Conservation (phyloP, 1,140 invertebrate species). For the Trichonephila clavipes region DNA sequence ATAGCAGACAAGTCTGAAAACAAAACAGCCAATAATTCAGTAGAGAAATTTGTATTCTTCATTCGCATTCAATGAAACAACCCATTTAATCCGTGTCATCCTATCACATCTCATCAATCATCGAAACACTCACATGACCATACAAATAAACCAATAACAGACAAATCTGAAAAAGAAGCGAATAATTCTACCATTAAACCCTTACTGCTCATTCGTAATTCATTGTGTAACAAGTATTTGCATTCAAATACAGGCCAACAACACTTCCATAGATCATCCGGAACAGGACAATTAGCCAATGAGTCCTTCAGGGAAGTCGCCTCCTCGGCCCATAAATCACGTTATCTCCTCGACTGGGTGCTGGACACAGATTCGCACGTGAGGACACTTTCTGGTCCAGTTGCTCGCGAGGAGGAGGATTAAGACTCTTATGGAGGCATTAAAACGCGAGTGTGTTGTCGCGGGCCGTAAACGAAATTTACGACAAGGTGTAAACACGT, state of each 20-base stretch:
- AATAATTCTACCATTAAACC: no score
- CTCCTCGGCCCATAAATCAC: not conserved
- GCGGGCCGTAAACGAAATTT: slow-evolving; percentile 65
- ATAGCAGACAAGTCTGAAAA: no score
- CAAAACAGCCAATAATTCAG: no score
- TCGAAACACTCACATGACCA: no score
- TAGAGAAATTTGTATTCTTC: no score
- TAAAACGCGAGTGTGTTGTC: slow-evolving; percentile 68
- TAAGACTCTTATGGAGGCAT: slow-evolving; percentile 64
- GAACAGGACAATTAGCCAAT: not conserved
- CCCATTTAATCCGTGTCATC: no score
- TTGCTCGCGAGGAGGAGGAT: slow-evolving; percentile 31
- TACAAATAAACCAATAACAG: no score
- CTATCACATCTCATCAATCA: no score
- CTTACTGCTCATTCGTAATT: no score
- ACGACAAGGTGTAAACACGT: slow-evolving; percentile 71
- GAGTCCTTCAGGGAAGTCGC: not conserved
- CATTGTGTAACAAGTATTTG: no score
- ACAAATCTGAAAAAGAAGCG: no score
- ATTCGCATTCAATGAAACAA: no score
- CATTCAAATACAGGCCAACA: not conserved
- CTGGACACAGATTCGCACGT: slow-evolving; percentile 18
- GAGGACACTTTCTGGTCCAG: slow-evolving; percentile 40
- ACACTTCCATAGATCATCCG: not conserved
- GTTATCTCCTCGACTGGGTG: slow-evolving; percentile 20